phyloP scores from a whole-genome alignment of 1,140 invertebrate species.

The Bombus huntii region DNA sequence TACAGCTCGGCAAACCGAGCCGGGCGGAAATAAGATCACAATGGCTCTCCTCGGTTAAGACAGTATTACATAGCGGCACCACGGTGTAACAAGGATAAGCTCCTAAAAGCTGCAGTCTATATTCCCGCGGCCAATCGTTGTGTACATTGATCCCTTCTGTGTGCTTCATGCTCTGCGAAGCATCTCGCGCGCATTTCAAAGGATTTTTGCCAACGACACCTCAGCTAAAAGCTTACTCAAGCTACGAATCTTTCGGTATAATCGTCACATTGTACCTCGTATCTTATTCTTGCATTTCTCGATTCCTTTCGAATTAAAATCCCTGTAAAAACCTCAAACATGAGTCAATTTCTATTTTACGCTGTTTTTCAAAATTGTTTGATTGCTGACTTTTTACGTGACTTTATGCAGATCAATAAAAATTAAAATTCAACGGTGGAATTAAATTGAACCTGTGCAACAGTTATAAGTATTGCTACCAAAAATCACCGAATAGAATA shows the following conservation, averaged over 20 bases:
- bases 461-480: too few relatives aligned
- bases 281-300: not conserved
- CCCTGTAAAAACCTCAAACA: not conserved
- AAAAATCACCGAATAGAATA: too few relatives aligned
- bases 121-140: slow-evolving; percentile 41
- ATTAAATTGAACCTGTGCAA: too few relatives aligned
- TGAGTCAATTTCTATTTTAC: not conserved
- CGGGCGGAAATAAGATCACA: slow-evolving; percentile 53
- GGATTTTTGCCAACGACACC: slow-evolving; percentile 45
- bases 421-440: too few relatives aligned
- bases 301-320: not conserved
- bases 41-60: slow-evolving; percentile 43
- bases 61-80: slow-evolving; percentile 57
- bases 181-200: slow-evolving; percentile 40
- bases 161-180: slow-evolving; percentile 51
- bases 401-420: too few relatives aligned
- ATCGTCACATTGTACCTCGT: not conserved
- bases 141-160: slow-evolving; percentile 43
- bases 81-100: slow-evolving; percentile 61
- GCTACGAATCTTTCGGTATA: not conserved
- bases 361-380: too few relatives aligned
- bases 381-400: too few relatives aligned
- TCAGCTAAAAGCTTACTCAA: slow-evolving; percentile 31
- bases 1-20: not conserved
- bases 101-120: slow-evolving; percentile 59